These are phyloP conservation scores for Tetramorium parvispinum DNA, from an alignment of 1,140 invertebrate genomes.

Conservation along the genomic window DNA sequence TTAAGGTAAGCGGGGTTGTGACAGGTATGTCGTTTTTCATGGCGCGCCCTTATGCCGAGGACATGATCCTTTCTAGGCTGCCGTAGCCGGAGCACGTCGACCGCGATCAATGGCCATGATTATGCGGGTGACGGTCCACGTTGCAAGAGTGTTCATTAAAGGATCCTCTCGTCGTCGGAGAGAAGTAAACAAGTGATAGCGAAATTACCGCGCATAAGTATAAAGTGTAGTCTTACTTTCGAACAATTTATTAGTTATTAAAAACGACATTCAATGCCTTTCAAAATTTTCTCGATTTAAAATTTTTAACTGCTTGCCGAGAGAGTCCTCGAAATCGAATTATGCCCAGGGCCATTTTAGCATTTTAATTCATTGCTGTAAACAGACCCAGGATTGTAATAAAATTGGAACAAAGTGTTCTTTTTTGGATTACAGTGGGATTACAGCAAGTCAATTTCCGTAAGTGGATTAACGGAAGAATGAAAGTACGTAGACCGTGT, in stretches of 20 bases:
- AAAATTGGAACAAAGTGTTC: not conserved
- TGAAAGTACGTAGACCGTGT: constrained; percentile 15
- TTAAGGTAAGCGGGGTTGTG: constrained; percentile 61
- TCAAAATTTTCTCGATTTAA: not conserved
- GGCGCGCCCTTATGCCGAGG: constrained; percentile 39
- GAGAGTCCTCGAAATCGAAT: not conserved
- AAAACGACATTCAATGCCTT: not conserved
- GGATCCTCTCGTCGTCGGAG: not conserved
- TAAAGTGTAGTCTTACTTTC: not conserved
- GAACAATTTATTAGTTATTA: not conserved
- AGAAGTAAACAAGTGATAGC: constrained; percentile 14
- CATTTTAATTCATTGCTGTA: constrained; percentile 3
- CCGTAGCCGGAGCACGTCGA: constrained; percentile 12
- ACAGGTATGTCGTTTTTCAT: constrained; percentile 75
- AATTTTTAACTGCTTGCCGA: not conserved
- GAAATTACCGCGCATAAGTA: not conserved
- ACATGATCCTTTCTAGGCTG: constrained; percentile 41
- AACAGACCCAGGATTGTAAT: constrained; percentile 3
- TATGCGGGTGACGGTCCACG: constrained; percentile 37
- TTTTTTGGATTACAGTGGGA: constrained; percentile 20
- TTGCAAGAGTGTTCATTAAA: constrained; percentile 37
- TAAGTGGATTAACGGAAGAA: constrained; percentile 49
- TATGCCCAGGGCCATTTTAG: not conserved
- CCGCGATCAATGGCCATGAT: constrained; percentile 52
- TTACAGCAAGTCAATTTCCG: constrained; percentile 52